Evolutionary conservation across 2,888 invertebrate genomes (phyloP).

Genomic region (Drosophila emarginata): DNA sequence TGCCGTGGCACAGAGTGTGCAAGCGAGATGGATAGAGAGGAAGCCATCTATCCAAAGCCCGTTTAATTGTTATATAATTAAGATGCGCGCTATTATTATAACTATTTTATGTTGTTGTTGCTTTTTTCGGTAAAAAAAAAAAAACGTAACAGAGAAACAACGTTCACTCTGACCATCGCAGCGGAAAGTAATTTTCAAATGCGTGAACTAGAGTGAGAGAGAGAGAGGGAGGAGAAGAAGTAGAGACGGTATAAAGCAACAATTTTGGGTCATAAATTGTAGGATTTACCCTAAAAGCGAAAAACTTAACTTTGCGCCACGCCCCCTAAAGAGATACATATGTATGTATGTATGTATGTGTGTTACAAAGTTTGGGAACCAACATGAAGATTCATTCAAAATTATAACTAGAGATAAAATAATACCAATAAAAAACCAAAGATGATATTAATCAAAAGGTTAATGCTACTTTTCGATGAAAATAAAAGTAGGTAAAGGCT

Average conservation of each 20-base stretch:
- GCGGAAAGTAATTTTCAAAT: constrained; percentile 66
- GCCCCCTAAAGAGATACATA: not conserved
- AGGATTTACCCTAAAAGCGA: constrained; percentile 1
- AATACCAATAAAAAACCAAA: too few relatives aligned
- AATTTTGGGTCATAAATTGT: constrained; percentile 5
- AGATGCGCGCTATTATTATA: constrained; percentile 75
- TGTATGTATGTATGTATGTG: not conserved
- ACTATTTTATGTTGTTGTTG: constrained; percentile 36
- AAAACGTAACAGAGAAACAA: constrained; percentile 62
- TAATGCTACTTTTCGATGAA: not conserved
- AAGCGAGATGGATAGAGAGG: constrained; percentile 55
- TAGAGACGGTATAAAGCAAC: not conserved
- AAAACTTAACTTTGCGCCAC: constrained; percentile 2
- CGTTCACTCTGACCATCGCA: constrained; percentile 57
- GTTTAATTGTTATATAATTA: constrained; percentile 75
- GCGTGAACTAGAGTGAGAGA: not conserved
- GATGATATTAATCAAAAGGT: not conserved
- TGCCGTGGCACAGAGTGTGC: constrained; percentile 1
- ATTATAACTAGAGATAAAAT: not conserved
- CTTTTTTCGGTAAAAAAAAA: constrained; percentile 51
- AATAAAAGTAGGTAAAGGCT: not conserved
- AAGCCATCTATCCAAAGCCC: constrained; percentile 53
- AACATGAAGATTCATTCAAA: not conserved
- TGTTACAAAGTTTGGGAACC: not conserved
- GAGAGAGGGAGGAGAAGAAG: not conserved